Evolutionary conservation across 2,888 invertebrate species (phyloP).

Genomic region (Parnassius glacialis): DNA sequence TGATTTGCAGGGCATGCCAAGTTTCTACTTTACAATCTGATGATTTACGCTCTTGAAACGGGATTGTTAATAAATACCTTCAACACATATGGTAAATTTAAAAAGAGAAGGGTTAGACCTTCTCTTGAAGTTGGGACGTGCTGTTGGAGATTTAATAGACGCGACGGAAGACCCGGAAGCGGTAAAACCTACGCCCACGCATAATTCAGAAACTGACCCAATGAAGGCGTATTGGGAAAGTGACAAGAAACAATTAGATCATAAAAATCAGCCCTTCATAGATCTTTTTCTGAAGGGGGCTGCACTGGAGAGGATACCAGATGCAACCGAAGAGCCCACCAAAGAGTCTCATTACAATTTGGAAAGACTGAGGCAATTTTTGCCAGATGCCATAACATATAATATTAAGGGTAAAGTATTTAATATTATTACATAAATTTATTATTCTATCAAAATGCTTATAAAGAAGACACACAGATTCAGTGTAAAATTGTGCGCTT

Average conservation of each 20-base stretch:
- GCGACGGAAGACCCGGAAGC: slow-evolving; percentile 48
- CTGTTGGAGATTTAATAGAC: slow-evolving; percentile 49
- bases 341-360: slow-evolving; percentile 73
- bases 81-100: slow-evolving; percentile 73
- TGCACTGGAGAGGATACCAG: slow-evolving; percentile 65
- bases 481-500: slow-evolving; percentile 63
- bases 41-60: slow-evolving; percentile 64
- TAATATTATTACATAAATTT: slow-evolving; percentile 42
- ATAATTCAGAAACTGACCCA: slow-evolving; percentile 53
- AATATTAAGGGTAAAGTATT: slow-evolving; percentile 69
- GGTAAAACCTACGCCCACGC: slow-evolving; percentile 36
- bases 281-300: slow-evolving; percentile 64
- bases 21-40: slow-evolving; percentile 64
- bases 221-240: slow-evolving; percentile 75
- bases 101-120: slow-evolving; percentile 71
- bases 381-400: slow-evolving; percentile 58
- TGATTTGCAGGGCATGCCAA: slow-evolving; percentile 79
- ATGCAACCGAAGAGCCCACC: slow-evolving; percentile 60
- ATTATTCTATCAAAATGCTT: slow-evolving; percentile 34
- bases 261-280: slow-evolving; percentile 60
- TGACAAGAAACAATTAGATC: slow-evolving; percentile 56
- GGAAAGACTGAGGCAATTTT: slow-evolving; percentile 57
- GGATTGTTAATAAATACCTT: slow-evolving; percentile 55
- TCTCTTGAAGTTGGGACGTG: slow-evolving; percentile 62
- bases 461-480: slow-evolving; percentile 75